Conservation (phyloP, 2,113 vertebrate species). For the Meles meles region DNA sequence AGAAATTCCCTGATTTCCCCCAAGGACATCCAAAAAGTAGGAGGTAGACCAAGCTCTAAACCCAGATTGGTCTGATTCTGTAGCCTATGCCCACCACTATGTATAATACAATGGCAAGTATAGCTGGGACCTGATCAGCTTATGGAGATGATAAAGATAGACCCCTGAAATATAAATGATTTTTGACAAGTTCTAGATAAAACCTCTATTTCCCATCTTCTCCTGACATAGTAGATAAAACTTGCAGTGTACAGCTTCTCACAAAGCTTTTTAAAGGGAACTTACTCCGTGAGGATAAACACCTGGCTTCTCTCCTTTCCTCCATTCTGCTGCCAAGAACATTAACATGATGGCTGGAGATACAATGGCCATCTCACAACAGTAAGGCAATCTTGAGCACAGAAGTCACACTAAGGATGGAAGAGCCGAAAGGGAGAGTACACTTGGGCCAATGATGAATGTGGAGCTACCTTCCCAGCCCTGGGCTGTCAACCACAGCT, state of each 20-base stretch:
- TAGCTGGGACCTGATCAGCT: neutral
- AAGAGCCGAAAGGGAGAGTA: neutral
- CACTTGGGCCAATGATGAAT: neutral
- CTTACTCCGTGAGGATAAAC: neutral
- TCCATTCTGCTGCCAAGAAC: neutral
- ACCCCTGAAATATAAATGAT: neutral
- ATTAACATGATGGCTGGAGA: neutral
- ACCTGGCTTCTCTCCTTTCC: neutral
- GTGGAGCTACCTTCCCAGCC: neutral
- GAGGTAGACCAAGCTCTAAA: neutral
- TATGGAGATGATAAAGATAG: neutral
- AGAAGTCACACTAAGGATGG: neutral
- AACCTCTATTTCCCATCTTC: neutral
- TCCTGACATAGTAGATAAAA: neutral
- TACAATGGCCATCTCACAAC: neutral
- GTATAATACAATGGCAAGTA: neutral
- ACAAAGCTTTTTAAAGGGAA: neutral
- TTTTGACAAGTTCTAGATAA: neutral
- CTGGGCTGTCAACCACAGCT: neutral
- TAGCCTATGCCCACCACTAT: neutral
- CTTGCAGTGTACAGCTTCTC: neutral
- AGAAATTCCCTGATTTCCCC: neutral
- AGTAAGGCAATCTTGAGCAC: neutral
- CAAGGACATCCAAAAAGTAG: neutral
- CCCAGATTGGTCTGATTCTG: neutral